Percentiles rank a stretch among this genome's conserved stretches.
These are phyloP conservation scores for Meleagris gallopavo DNA, from an alignment of 2,113 vertebrate genomes.

Conservation along the genomic window DNA sequence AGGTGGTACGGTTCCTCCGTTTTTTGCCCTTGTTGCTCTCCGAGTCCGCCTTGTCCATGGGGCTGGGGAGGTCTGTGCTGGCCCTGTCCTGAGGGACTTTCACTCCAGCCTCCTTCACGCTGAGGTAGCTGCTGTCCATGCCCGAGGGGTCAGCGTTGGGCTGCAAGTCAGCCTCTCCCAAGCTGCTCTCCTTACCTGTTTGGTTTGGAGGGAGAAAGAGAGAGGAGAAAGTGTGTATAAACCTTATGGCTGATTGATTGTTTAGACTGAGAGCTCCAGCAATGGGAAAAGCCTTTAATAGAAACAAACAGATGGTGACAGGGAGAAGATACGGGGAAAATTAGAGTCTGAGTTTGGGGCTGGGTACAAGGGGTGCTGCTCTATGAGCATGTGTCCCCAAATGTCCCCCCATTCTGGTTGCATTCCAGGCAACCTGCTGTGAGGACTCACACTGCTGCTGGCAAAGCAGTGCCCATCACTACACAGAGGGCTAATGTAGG, in stretches of 20 bases:
- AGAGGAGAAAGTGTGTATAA: not conserved
- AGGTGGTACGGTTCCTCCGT: constrained; percentile 96
- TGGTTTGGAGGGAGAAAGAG: not conserved
- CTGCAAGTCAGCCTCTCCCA: constrained; percentile 89
- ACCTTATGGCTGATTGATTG: not conserved
- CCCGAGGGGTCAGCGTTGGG: constrained; percentile 85
- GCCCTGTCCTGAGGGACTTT: constrained; percentile 86
- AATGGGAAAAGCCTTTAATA: not conserved
- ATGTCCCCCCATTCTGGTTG: not conserved
- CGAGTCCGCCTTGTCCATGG: constrained; percentile 89
- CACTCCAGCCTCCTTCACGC: constrained; percentile 86
- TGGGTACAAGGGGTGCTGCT: not conserved
- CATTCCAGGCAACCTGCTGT: not conserved
- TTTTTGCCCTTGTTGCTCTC: constrained; percentile 99
- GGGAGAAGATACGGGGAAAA: not conserved
- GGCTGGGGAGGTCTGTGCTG: constrained; percentile 84
- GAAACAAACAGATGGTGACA: not conserved
- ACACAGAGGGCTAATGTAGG: not conserved
- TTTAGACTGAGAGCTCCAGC: not conserved
- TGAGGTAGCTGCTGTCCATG: constrained; percentile 95
- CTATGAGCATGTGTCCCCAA: not conserved
- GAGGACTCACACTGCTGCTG: not conserved
- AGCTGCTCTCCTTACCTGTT: constrained; percentile 89
- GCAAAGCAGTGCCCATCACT: accelerated
- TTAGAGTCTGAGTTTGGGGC: not conserved